Percentiles rank a stretch among this genome's conserved stretches.
These are phyloP conservation scores for Erebia palarica DNA, from an alignment of 2,888 invertebrate species.

Conservation along the genomic window DNA sequence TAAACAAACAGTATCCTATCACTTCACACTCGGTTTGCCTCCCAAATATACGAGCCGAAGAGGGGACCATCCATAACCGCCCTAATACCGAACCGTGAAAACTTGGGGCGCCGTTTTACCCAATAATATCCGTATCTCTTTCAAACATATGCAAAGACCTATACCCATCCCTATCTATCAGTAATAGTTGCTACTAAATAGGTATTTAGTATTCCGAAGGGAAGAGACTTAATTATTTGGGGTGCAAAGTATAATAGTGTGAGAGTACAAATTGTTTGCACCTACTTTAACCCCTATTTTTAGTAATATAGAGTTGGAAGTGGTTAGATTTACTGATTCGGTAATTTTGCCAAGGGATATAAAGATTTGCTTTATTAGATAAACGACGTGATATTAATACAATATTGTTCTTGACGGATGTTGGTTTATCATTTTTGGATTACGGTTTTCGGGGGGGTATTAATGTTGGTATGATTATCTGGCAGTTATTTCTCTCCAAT, in stretches of 20 bases:
- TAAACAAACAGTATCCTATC: conserved; percentile 67
- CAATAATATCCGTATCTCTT: conserved; percentile 48
- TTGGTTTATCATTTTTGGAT: conserved; percentile 21
- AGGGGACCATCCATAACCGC: conserved; percentile 56
- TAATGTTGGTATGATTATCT: conserved; percentile 22
- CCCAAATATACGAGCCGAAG: conserved; percentile 55
- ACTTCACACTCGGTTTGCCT: conserved; percentile 66
- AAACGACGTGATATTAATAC: conserved; percentile 36
- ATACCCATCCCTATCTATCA: conserved; percentile 50
- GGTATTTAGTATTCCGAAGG: conserved; percentile 81
- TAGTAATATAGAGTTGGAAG: conserved; percentile 41
- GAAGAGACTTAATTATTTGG: conserved; percentile 77
- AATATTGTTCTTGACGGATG: conserved; percentile 35
- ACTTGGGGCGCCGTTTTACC: conserved; percentile 54
- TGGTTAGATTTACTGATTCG: conserved; percentile 38
- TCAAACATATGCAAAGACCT: conserved; percentile 45
- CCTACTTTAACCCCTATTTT: conserved; percentile 33
- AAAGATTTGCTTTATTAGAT: conserved; percentile 31
- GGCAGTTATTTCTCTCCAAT: background rate
- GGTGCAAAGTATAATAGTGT: conserved; percentile 71
- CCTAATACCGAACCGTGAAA: conserved; percentile 61
- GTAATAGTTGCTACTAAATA: conserved; percentile 75
- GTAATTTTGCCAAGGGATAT: conserved; percentile 20
- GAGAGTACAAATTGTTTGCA: conserved; percentile 33
- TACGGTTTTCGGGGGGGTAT: background rate